Percentiles rank a stretch among this genome's conserved stretches.
These are phyloP conservation scores for Callospermophilus lateralis DNA, from an alignment of 2,113 vertebrate genomes.

Conservation along the genomic window DNA sequence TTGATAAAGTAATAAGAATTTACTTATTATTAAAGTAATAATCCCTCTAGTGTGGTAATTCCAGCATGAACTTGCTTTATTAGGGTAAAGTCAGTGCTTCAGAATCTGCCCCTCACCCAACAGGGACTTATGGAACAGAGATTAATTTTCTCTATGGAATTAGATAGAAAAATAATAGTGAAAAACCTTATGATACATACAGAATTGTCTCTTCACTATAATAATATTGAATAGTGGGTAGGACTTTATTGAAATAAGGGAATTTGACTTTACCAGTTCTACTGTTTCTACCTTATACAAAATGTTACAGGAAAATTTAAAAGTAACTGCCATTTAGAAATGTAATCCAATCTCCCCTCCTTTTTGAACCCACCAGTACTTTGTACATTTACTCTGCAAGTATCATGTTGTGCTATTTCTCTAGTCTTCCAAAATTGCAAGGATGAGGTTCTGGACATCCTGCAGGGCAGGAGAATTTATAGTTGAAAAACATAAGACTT, in stretches of 20 bases:
- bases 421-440: not conserved
- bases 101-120: not conserved
- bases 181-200: not conserved
- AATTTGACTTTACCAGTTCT: not conserved
- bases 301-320: not conserved
- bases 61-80: not conserved
- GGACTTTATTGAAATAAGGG: not conserved
- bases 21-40: no score
- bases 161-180: not conserved
- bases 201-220: constrained; percentile 41
- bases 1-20: not conserved
- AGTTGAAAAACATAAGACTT: not conserved
- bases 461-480: not conserved
- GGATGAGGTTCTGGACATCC: not conserved
- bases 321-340: not conserved
- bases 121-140: not conserved
- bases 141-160: constrained; percentile 37
- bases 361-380: not conserved
- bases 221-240: not conserved
- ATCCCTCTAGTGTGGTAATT: constrained; percentile 12
- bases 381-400: not conserved
- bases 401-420: constrained; percentile 13
- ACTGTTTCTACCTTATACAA: not conserved
- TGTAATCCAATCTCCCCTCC: not conserved
- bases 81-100: not conserved